These are phyloP conservation scores for Melanerpes aurifrons DNA, from an alignment of 2,113 vertebrate species.

Conservation along the genomic window DNA sequence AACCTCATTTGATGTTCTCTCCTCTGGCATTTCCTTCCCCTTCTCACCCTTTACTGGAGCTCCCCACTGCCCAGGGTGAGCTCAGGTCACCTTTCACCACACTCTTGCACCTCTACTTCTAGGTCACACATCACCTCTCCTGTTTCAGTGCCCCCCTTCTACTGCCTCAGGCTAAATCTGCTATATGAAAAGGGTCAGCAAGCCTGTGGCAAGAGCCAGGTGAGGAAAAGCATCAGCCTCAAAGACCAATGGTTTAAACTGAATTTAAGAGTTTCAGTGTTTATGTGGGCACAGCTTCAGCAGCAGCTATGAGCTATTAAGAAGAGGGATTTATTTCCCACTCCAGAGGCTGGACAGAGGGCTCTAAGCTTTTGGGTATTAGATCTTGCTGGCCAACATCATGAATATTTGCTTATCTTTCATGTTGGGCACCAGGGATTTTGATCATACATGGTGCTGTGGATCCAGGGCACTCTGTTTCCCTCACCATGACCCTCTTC, in stretches of 20 bases:
- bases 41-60: background rate
- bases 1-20: background rate
- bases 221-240: background rate
- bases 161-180: background rate
- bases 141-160: background rate
- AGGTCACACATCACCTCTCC: background rate
- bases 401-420: background rate
- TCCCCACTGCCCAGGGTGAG: background rate
- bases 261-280: background rate
- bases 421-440: background rate
- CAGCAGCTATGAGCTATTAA: background rate
- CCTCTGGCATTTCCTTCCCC: background rate
- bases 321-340: background rate
- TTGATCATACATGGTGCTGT: background rate
- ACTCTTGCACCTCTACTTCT: background rate
- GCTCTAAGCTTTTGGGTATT: background rate
- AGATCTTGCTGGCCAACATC: background rate
- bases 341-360: background rate
- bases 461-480: rapidly evolving
- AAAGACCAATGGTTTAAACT: background rate
- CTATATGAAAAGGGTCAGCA: background rate
- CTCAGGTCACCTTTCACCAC: background rate
- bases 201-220: background rate
- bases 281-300: background rate
- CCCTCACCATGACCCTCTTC: background rate